Conservation (phyloP, 2,797 vertebrate genomes). For the Orientallactaga sibirica region DNA sequence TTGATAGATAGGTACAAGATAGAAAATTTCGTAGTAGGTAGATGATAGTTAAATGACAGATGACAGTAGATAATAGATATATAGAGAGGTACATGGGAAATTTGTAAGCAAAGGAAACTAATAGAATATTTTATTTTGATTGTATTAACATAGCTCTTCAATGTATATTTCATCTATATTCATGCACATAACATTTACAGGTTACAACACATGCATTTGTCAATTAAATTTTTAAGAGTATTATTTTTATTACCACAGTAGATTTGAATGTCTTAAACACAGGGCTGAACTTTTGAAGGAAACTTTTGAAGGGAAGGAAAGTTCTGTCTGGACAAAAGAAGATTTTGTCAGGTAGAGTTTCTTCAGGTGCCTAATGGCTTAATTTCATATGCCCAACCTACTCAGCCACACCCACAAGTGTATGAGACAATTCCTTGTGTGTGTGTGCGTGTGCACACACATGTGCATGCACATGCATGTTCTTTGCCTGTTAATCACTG, state of each 20-base stretch:
- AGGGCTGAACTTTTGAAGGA: background rate
- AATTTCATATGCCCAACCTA: background rate
- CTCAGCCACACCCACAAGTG: background rate
- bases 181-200: background rate
- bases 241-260: background rate
- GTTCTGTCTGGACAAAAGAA: background rate
- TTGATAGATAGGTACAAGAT: too few species aligned
- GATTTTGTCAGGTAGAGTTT: too few species aligned
- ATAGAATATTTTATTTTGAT: background rate
- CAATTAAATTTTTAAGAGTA: background rate
- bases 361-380: background rate
- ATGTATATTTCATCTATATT: background rate
- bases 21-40: too few species aligned
- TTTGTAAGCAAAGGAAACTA: background rate
- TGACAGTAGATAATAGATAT: too few species aligned
- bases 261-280: background rate
- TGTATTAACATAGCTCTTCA: background rate
- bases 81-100: background rate
- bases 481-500: background rate
- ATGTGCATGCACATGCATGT: accelerated
- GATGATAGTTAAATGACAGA: too few species aligned
- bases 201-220: background rate
- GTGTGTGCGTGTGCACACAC: background rate
- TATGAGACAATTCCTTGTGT: background rate
- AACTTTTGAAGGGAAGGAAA: background rate